phyloP scores from a whole-genome alignment of 2,888 invertebrate species.

The Dendrolimus houi region DNA sequence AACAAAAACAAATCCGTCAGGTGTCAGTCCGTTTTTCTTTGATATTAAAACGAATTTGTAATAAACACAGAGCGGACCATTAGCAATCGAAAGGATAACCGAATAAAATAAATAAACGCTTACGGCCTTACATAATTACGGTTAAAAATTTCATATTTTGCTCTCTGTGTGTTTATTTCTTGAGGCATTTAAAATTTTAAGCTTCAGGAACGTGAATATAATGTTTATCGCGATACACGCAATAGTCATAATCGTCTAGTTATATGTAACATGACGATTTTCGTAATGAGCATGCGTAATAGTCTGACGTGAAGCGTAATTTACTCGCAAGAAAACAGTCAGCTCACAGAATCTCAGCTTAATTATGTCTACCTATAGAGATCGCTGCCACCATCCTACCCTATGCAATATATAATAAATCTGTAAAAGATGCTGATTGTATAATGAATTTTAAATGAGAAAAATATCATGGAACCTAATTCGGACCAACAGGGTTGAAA shows the following conservation, averaged over 20 bases:
- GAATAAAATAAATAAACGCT: not conserved
- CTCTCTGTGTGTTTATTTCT: not conserved
- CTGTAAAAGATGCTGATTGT: too few species aligned
- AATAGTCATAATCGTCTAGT: constrained; percentile 22
- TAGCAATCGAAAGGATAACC: not conserved
- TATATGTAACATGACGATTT: constrained; percentile 30
- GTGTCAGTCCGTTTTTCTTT: constrained; percentile 4
- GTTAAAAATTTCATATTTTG: not conserved
- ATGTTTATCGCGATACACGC: constrained; percentile 9
- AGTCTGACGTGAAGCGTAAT: constrained; percentile 32
- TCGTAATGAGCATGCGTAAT: constrained; percentile 35
- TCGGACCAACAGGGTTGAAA: too few species aligned
- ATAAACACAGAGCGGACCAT: not conserved
- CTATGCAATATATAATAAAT: too few species aligned
- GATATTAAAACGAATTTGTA: constrained; percentile 1
- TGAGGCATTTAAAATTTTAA: not conserved
- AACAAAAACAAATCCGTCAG: constrained; percentile 6
- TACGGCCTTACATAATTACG: not conserved
- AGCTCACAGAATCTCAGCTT: constrained; percentile 26
- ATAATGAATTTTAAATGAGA: too few species aligned
- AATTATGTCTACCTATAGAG: constrained; percentile 17
- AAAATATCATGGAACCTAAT: too few species aligned
- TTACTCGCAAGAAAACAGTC: constrained; percentile 41
- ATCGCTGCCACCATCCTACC: too few species aligned
- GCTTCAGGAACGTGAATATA: not conserved